Percentiles rank a stretch among this genome's conserved stretches.
These are phyloP conservation scores for Botrylloides violaceus DNA, from an alignment of 23 tunicate species.

Conservation along the genomic window DNA sequence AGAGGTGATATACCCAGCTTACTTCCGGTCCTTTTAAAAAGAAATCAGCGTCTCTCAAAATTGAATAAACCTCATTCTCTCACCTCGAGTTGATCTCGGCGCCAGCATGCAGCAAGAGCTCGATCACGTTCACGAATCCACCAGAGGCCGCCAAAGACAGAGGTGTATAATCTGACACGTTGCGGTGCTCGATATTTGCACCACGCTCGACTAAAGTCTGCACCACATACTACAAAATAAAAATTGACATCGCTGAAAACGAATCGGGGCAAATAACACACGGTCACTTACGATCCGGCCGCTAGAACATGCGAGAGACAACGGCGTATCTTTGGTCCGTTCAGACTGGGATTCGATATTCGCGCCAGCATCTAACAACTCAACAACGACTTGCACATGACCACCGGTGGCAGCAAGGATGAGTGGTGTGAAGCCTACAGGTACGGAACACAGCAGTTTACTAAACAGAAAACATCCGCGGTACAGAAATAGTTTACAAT, in stretches of 20 bases:
- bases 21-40: constrained; percentile 79
- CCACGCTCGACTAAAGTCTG: constrained; percentile 75
- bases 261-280: not conserved
- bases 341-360: constrained; percentile 96
- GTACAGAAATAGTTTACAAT: no score
- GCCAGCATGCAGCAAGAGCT: constrained; percentile 70
- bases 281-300: constrained; percentile 51
- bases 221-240: constrained; percentile 63
- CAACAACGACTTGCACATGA: constrained; percentile 55
- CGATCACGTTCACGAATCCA: constrained; percentile 84
- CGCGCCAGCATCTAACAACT: constrained; percentile 70
- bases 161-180: constrained; percentile 99
- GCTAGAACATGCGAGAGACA: constrained; percentile 98
- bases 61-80: not conserved
- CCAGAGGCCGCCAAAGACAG: constrained; percentile 98
- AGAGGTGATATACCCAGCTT: constrained; percentile 98
- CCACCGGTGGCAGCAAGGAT: constrained; percentile 99
- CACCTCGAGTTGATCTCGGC: constrained; percentile 97
- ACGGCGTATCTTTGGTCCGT: constrained; percentile 96
- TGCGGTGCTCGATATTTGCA: constrained; percentile 97
- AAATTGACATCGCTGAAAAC: not conserved
- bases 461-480: not conserved
- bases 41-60: not conserved
- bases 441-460: not conserved
- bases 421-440: constrained; percentile 87